Conservation (phyloP, 1,140 invertebrate species). For the Temnothorax curvispinosus region DNA sequence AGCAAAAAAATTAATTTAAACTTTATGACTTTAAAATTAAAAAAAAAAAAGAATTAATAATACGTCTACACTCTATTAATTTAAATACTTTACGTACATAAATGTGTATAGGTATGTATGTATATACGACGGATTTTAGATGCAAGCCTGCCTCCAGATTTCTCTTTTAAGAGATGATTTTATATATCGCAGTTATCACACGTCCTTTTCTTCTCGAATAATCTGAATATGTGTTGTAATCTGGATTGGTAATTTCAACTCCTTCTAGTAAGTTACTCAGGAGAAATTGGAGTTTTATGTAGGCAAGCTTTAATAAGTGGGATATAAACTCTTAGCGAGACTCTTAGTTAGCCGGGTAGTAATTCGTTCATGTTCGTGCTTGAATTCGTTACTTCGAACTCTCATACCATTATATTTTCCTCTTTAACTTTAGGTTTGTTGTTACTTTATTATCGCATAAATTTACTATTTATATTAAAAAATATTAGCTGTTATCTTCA, state of each 20-base stretch:
- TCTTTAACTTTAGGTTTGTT: neutral
- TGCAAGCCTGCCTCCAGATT: neutral
- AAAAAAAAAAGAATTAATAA: neutral
- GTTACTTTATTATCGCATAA: neutral
- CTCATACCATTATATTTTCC: neutral
- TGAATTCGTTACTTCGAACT: slow-evolving; percentile 1
- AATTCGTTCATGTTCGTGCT: slow-evolving; percentile 27
- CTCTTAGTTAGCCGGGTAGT: slow-evolving; percentile 4
- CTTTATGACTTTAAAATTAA: neutral
- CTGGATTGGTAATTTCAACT: slow-evolving; percentile 28
- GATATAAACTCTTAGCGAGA: slow-evolving; percentile 38
- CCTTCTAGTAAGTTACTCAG: slow-evolving; percentile 1
- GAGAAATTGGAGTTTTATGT: slow-evolving; percentile 38
- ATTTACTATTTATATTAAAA: neutral
- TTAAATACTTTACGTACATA: neutral
- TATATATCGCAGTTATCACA: neutral
- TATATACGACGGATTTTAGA: too few relatives aligned
- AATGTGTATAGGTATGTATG: neutral
- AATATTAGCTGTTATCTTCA: neutral
- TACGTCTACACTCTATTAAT: neutral
- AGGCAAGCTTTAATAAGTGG: slow-evolving; percentile 31
- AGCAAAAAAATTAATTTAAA: too few relatives aligned
- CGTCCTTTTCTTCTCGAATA: neutral
- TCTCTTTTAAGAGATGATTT: neutral
- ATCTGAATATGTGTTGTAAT: neutral